Base-by-base conservation (phyloP, 2,797 vertebrate species). In the Cuniculus paca region DNA sequence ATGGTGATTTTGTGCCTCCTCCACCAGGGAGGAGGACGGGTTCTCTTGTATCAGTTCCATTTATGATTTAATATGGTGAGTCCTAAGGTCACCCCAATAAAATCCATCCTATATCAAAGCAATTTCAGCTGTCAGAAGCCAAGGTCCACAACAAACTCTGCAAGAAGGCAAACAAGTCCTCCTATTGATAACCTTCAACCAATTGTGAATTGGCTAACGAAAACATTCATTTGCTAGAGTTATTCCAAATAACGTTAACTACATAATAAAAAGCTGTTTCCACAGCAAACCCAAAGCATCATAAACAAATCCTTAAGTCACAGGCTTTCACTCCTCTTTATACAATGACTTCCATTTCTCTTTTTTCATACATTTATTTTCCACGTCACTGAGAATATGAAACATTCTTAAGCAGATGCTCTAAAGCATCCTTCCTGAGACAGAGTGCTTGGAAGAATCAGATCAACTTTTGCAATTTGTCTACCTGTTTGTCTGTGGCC, bases 11-110 rank as follows among this genome's bases (percentile, higher is more conserved):
- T 97, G 93, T 96, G 97, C 97, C 92, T 98, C 97, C 94, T 81
- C 91, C 97, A 85, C 94, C 92, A 78, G 91, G 70, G 97, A 98
- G 79, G 39, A 98, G 81, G 77, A 91, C 90, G 92, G 97, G 95
- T 89, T 97, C 97, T 88, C 91, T 93, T 93, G 95, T 92, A 96
- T 92, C 93, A 74, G 90, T 95, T 97, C 97, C 56, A 96, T 96
- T 96, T 96, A 93, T 96, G 98, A 97, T 92, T 97, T 98, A 96
- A 97, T 93, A 96, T 81, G 97, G 82, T 97, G 97, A 97, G 90
- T 96, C 78, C 88, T 96, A 96, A 96, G 93, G 9, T 79, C 92
- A 79, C 97, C 94, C 97, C 97, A 97, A 94, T 97, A 95, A 98
- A 97, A 98, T 91, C 91, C 88, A 78, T 93, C 94, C 94, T 60